A percentile compares a stretch with the other conserved stretches of the same genome.
Evolutionary conservation across 1,140 invertebrate genomes (phyloP).

Genomic region (Drosophila pachea): DNA sequence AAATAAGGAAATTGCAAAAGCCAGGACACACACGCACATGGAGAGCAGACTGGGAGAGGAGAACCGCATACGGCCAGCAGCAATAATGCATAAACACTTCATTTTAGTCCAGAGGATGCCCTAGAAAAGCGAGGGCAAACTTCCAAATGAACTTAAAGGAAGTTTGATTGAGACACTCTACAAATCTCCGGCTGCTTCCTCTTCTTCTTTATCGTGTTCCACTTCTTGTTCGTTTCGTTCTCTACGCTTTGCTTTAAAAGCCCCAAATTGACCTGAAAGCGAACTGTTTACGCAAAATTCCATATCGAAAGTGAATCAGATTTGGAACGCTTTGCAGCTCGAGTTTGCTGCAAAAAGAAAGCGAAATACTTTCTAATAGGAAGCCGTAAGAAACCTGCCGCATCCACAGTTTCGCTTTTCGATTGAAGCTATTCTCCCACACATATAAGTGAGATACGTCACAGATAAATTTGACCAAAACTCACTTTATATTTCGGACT

Average conservation of each 20-base stretch:
- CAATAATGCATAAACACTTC: neutral
- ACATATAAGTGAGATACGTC: neutral
- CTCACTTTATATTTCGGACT: neutral
- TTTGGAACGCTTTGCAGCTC: neutral
- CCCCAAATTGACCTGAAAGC: neutral
- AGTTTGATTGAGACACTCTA: constrained; percentile 12
- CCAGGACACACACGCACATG: constrained; percentile 17
- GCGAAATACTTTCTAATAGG: too few relatives aligned
- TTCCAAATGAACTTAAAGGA: neutral
- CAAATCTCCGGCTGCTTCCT: neutral
- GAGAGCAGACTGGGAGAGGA: neutral
- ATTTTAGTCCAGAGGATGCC: constrained; percentile 11
- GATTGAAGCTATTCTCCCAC: neutral
- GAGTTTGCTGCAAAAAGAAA: too few relatives aligned
- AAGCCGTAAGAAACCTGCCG: neutral
- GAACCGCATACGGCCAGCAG: constrained; percentile 6
- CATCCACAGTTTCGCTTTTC: neutral
- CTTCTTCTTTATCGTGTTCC: too few relatives aligned
- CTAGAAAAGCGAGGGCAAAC: constrained; percentile 16
- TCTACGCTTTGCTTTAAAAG: neutral
- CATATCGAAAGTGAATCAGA: neutral
- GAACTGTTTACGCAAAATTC: too few relatives aligned
- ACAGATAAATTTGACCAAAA: neutral
- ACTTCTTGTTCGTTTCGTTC: too few relatives aligned
- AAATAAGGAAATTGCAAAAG: constrained; percentile 43